phyloP scores from a whole-genome alignment of 2,113 vertebrate species.

The Arvicanthis niloticus region DNA sequence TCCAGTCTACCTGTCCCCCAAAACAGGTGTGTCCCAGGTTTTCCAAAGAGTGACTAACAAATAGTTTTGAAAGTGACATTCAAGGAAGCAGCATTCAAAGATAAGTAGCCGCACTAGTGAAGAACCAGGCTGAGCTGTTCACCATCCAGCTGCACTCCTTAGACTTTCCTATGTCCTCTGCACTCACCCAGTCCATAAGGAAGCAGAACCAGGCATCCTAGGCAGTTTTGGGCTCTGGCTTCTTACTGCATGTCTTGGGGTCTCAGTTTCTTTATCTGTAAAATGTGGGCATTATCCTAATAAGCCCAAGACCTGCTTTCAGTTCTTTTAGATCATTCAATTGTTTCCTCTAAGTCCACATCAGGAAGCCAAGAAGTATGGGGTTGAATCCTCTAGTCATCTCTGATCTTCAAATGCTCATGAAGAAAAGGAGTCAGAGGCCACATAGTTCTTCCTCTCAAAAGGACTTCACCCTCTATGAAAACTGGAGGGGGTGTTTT shows the following conservation, averaged over 20 bases:
- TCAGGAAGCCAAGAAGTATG: not conserved
- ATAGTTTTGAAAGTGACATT: not conserved
- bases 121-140: not conserved
- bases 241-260: not conserved
- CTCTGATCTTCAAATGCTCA: not conserved
- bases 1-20: no score
- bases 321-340: not conserved
- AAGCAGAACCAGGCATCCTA: not conserved
- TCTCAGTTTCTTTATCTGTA: not conserved
- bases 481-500: not conserved
- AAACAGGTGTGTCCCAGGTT: not conserved
- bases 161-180: not conserved
- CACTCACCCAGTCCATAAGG: fast-evolving
- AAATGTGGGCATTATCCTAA: not conserved
- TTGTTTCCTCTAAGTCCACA: not conserved
- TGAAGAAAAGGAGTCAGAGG: not conserved
- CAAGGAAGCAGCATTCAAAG: not conserved
- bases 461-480: not conserved
- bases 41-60: not conserved
- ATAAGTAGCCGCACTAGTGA: not conserved
- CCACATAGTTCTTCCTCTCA: not conserved
- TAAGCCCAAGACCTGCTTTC: not conserved
- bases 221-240: not conserved
- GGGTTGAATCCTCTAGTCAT: not conserved
- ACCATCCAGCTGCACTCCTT: not conserved